Evolutionary conservation across 2,797 vertebrate genomes (phyloP).

Genomic region (Cyclopterus lumpus): DNA sequence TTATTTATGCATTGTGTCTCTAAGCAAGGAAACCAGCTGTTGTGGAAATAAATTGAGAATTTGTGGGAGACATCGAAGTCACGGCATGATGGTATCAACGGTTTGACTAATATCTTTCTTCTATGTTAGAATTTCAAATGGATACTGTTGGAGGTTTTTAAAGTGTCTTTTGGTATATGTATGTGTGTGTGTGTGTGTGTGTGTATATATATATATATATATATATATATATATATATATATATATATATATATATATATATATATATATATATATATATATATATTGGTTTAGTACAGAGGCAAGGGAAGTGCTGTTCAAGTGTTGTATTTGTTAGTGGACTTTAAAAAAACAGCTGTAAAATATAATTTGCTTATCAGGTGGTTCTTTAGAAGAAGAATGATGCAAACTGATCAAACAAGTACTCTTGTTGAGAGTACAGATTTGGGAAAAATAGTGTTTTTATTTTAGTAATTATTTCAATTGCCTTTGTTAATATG

Average conservation of each 20-base stretch:
- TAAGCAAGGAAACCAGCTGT: conserved; percentile 27
- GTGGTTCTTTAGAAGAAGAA: neutral
- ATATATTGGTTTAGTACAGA: neutral
- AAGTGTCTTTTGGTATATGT: neutral
- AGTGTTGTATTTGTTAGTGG: conserved; percentile 28
- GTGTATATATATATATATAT: too few relatives aligned
- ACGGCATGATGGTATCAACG: neutral
- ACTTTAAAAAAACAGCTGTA: conserved; percentile 40
- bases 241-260: too few relatives aligned
- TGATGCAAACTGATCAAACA: neutral
- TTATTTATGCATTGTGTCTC: conserved; percentile 40
- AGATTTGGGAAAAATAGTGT: neutral
- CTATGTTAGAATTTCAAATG: neutral
- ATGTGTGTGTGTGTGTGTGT: too few relatives aligned
- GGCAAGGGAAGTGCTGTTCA: conserved; percentile 33
- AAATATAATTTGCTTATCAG: neutral
- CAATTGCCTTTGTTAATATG: neutral
- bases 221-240: too few relatives aligned
- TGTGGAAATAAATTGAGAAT: conserved; percentile 8
- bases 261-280: too few relatives aligned
- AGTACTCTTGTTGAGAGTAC: neutral
- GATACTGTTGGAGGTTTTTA: neutral
- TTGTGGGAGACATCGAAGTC: conserved; percentile 5
- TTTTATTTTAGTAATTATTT: conserved; percentile 9
- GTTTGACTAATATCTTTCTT: conserved; percentile 17